These are phyloP conservation scores for Ceyx erithaca DNA, from an alignment of 2,797 vertebrate species.

Conservation along the genomic window DNA sequence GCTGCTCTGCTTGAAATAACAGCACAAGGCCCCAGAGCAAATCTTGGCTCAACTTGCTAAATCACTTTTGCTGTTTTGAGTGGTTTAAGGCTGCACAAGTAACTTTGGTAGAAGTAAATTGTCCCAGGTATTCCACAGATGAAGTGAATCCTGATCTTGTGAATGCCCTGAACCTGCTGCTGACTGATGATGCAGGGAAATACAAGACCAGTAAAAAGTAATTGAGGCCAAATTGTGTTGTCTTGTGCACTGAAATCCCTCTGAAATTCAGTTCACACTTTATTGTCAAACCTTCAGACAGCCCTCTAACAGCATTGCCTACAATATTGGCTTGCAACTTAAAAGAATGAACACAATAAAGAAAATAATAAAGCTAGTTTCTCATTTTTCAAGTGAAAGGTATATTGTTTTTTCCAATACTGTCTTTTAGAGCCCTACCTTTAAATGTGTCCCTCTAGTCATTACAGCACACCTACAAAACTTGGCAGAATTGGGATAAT, in stretches of 20 bases:
- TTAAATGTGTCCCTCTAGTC: not conserved
- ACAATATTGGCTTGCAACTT: not conserved
- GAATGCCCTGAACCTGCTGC: not conserved
- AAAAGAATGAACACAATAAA: not conserved
- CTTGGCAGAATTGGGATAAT: not conserved
- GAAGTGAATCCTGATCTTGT: not conserved
- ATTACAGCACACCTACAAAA: not conserved
- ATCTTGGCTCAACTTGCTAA: not conserved
- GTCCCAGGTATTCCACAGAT: not conserved
- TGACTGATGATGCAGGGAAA: not conserved
- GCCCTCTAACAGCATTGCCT: not conserved
- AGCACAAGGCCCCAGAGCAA: not conserved
- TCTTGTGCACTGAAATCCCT: not conserved
- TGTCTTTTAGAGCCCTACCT: not conserved
- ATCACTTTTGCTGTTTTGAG: not conserved
- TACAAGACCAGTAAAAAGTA: not conserved
- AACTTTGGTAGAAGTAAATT: not conserved
- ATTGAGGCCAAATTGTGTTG: not conserved
- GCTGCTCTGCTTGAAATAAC: not conserved
- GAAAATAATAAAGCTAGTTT: not conserved
- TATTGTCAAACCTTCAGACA: not conserved
- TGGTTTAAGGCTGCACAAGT: not conserved
- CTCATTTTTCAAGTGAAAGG: not conserved
- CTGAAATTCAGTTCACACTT: not conserved
- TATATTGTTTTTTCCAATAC: not conserved